Evolutionary conservation across 2,797 vertebrate species (phyloP).

Genomic region (Cynopterus sphinx): DNA sequence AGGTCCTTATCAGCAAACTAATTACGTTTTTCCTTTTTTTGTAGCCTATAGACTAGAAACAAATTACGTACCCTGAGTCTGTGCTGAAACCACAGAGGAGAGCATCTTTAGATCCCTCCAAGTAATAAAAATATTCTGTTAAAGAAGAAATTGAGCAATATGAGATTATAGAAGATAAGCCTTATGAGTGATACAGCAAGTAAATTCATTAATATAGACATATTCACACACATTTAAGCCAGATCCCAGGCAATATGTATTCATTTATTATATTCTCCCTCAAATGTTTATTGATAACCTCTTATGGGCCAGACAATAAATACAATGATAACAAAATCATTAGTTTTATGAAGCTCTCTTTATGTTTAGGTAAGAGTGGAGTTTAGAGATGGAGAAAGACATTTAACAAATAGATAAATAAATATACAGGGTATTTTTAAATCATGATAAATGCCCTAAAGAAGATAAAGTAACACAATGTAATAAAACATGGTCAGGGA

Average conservation of each 20-base stretch:
- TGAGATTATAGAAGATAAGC: background rate
- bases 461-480: background rate
- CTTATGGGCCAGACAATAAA: background rate
- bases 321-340: background rate
- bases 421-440: background rate
- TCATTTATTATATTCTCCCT: background rate
- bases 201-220: background rate
- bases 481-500: background rate
- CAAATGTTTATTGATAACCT: background rate
- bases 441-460: background rate
- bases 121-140: slow-evolving; percentile 84
- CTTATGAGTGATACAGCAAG: background rate
- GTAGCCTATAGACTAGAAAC: slow-evolving; percentile 10
- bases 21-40: background rate
- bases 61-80: slow-evolving; percentile 91
- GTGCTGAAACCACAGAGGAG: slow-evolving; percentile 92
- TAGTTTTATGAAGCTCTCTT: background rate
- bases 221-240: background rate
- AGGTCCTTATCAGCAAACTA: background rate
- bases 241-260: background rate
- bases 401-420: background rate
- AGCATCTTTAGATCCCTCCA: slow-evolving; percentile 86
- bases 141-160: slow-evolving; percentile 54
- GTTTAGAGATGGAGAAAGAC: background rate
- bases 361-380: background rate